Evolutionary conservation across 1,140 invertebrate species (phyloP).

Genomic region (Euschistus heros): DNA sequence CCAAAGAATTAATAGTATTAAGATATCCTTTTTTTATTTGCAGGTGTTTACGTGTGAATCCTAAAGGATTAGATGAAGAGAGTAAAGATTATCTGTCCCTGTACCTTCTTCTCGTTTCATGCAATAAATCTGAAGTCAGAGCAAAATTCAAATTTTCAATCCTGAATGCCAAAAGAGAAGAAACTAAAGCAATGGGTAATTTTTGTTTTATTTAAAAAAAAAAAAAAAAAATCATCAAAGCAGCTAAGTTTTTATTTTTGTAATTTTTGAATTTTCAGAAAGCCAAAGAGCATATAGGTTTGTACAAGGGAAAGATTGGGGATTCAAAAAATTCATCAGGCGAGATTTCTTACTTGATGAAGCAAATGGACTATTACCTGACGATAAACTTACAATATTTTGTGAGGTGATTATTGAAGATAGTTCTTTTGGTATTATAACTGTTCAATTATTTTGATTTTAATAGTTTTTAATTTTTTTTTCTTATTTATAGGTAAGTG

Average conservation of each 20-base stretch:
- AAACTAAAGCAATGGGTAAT: slow-evolving; percentile 96
- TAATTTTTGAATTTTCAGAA: slow-evolving; percentile 44
- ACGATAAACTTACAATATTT: slow-evolving; percentile 98
- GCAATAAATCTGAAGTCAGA: slow-evolving; percentile 98
- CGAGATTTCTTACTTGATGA: slow-evolving; percentile 97
- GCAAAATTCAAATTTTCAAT: slow-evolving; percentile 99
- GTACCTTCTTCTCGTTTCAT: slow-evolving; percentile 95
- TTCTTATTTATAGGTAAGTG: slow-evolving; percentile 55
- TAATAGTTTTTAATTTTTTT: slow-evolving; percentile 10
- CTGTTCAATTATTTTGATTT: too few relatives aligned
- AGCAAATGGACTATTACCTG: slow-evolving; percentile 91
- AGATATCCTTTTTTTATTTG: background rate
- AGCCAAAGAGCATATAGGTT: slow-evolving; percentile 92
- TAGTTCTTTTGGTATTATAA: background rate
- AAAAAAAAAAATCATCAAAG: too few relatives aligned
- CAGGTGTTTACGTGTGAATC: slow-evolving; percentile 96
- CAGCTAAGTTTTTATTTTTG: background rate
- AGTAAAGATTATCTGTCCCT: slow-evolving; percentile 99
- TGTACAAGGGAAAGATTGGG: slow-evolving; percentile 99
- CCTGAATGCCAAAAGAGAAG: slow-evolving; percentile 98
- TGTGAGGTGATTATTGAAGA: slow-evolving; percentile 68
- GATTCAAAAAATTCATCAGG: slow-evolving; percentile 98
- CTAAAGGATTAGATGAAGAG: slow-evolving; percentile 98
- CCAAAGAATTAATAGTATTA: too few relatives aligned
- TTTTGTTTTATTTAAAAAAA: background rate